Conservation (phyloP, 2,888 invertebrate species). For the Tipula confusa region DNA sequence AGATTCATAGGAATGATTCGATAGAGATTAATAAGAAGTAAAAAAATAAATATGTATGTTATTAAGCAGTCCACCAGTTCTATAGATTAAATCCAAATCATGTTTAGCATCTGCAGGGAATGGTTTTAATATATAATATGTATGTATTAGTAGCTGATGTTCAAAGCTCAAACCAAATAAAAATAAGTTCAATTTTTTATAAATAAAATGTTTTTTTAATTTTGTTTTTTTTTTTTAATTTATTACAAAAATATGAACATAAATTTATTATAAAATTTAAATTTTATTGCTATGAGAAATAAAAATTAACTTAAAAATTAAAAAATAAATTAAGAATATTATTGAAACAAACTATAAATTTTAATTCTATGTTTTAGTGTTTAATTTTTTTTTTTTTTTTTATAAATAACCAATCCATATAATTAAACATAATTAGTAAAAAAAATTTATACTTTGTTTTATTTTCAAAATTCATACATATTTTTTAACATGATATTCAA, state of each 20-base stretch:
- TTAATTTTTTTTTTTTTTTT: too few species aligned
- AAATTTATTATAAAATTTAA: neutral
- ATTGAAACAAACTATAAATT: neutral
- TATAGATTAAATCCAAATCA: too few species aligned
- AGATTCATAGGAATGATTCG: too few species aligned
- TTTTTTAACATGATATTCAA: slow-evolving; percentile 5
- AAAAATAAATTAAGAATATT: neutral
- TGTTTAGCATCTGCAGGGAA: too few species aligned
- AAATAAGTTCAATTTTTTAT: neutral
- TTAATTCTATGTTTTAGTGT: neutral
- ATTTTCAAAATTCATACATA: neutral
- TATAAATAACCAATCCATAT: slow-evolving; percentile 3
- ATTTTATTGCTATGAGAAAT: neutral
- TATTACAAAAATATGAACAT: slow-evolving; percentile 25
- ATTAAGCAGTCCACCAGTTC: too few species aligned
- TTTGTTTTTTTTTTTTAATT: neutral
- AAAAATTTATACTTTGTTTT: neutral
- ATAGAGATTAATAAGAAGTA: too few species aligned
- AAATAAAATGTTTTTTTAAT: neutral
- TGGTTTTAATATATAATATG: too few species aligned
- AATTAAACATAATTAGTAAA: neutral
- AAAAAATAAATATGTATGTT: too few species aligned
- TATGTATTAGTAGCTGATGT: too few species aligned
- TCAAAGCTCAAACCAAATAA: neutral
- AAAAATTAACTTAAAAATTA: neutral